Percentiles rank a stretch among this genome's conserved stretches.
These are phyloP conservation scores for Drosophila mojavensis DNA, from an alignment of 1,140 invertebrate species.

Conservation along the genomic window DNA sequence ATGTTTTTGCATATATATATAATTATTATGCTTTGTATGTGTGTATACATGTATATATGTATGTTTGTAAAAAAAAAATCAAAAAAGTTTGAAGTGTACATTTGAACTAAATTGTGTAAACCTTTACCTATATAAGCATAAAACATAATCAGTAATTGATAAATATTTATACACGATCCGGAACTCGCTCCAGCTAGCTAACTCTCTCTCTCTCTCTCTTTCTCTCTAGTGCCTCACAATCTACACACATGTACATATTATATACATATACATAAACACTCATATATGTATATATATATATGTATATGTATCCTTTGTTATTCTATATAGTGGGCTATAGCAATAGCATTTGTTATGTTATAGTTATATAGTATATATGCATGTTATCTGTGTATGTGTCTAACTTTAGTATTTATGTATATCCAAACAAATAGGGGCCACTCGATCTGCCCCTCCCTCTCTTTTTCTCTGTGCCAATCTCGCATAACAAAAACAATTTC, in stretches of 20 bases:
- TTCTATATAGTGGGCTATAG: slow-evolving; percentile 45
- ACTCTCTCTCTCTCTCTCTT: too few species aligned
- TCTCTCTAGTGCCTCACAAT: slow-evolving; percentile 10
- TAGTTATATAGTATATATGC: slow-evolving; percentile 25
- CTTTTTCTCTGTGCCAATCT: not conserved
- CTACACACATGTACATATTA: slow-evolving; percentile 35
- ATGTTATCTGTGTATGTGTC: slow-evolving; percentile 58
- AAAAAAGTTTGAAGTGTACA: slow-evolving; percentile 67
- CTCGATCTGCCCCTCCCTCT: not conserved
- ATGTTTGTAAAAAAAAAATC: slow-evolving; percentile 48
- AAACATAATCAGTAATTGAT: slow-evolving; percentile 72
- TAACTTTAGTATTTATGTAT: slow-evolving; percentile 69
- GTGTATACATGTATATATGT: slow-evolving; percentile 15
- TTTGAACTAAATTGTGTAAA: slow-evolving; percentile 82
- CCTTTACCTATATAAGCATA: slow-evolving; percentile 70
- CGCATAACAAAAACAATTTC: slow-evolving; percentile 68
- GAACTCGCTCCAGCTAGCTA: slow-evolving; percentile 33
- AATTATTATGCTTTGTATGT: slow-evolving; percentile 18
- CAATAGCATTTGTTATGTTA: slow-evolving; percentile 58
- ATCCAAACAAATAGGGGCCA: slow-evolving; percentile 63
- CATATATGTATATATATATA: slow-evolving; percentile 40
- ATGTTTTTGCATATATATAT: slow-evolving; percentile 28
- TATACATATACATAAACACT: slow-evolving; percentile 30
- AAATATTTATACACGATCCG: slow-evolving; percentile 68
- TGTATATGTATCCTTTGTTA: slow-evolving; percentile 39